Percentiles rank a stretch among this genome's conserved stretches.
Evolutionary conservation across 2,797 vertebrate species (phyloP).

Genomic region (Odontamblyopus lacepedii): DNA sequence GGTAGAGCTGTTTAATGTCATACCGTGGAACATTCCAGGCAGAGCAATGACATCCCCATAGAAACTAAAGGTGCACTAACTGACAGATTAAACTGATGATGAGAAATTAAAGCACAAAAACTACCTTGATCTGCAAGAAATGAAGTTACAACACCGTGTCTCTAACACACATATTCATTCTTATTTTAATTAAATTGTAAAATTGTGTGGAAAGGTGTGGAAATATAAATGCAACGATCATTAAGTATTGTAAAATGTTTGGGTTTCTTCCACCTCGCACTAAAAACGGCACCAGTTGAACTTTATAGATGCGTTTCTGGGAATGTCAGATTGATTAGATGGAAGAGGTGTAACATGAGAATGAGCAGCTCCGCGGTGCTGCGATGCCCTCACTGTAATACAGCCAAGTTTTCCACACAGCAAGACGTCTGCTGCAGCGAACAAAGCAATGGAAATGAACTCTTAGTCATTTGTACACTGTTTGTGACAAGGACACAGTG

Average conservation of each 20-base stretch:
- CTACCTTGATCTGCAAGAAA: not conserved
- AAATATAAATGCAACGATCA: not conserved
- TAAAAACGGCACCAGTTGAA: slow-evolving; percentile 2
- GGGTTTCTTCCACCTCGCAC: slow-evolving; percentile 16
- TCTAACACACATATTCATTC: not conserved
- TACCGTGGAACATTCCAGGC: too few relatives aligned
- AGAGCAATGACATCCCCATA: too few relatives aligned
- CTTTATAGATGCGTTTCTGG: slow-evolving; percentile 15
- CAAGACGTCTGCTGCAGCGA: slow-evolving; percentile 16
- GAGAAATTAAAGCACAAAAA: not conserved
- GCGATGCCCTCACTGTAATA: slow-evolving; percentile 23
- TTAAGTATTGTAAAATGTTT: not conserved
- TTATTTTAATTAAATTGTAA: not conserved
- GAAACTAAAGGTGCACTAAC: too few relatives aligned
- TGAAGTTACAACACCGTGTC: not conserved
- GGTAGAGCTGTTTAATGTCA: too few relatives aligned
- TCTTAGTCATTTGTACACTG: slow-evolving; percentile 21
- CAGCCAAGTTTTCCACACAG: slow-evolving; percentile 14
- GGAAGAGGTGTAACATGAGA: slow-evolving; percentile 17
- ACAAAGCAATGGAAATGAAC: slow-evolving; percentile 27
- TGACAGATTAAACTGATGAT: too few relatives aligned
- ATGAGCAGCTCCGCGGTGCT: slow-evolving; percentile 14
- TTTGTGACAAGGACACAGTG: slow-evolving; percentile 28
- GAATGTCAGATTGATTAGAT: slow-evolving; percentile 9
- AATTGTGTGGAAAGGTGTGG: not conserved